Conservation (phyloP, 2,888 invertebrate genomes). For the Norana najaformis region DNA sequence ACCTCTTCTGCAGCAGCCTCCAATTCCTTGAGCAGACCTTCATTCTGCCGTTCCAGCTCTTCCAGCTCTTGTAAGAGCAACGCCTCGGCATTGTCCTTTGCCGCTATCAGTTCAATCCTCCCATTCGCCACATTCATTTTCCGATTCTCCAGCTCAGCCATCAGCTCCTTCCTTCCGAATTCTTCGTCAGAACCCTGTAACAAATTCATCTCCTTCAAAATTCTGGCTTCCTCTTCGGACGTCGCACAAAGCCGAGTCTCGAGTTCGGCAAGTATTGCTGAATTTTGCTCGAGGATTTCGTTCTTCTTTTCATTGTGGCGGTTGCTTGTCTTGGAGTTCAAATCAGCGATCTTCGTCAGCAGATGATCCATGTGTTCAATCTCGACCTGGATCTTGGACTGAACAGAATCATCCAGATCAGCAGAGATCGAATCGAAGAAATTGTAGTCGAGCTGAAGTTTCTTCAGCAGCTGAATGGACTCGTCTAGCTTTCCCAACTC, state of each 20-base stretch:
- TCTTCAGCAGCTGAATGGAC: constrained; percentile 23
- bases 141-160: not conserved
- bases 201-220: not conserved
- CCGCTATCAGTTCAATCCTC: not conserved
- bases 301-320: not conserved
- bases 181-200: not conserved
- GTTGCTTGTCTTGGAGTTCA: not conserved
- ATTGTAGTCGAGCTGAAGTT: constrained; percentile 9
- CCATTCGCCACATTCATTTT: not conserved
- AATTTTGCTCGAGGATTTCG: not conserved
- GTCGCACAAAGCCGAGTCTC: not conserved
- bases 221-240: not conserved
- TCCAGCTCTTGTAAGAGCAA: not conserved
- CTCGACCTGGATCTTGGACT: constrained; percentile 14
- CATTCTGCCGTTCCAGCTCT: not conserved
- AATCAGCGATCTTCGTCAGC: not conserved
- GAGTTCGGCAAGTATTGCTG: not conserved
- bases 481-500: not conserved
- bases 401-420: constrained; percentile 7
- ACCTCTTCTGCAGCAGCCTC: not conserved
- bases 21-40: not conserved
- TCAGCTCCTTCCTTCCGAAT: not conserved
- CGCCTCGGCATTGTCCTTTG: not conserved
- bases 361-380: constrained; percentile 9
- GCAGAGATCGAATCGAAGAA: not conserved